These are phyloP conservation scores for Zaprionus ornatus DNA, from an alignment of 1,140 invertebrate genomes.

Conservation along the genomic window DNA sequence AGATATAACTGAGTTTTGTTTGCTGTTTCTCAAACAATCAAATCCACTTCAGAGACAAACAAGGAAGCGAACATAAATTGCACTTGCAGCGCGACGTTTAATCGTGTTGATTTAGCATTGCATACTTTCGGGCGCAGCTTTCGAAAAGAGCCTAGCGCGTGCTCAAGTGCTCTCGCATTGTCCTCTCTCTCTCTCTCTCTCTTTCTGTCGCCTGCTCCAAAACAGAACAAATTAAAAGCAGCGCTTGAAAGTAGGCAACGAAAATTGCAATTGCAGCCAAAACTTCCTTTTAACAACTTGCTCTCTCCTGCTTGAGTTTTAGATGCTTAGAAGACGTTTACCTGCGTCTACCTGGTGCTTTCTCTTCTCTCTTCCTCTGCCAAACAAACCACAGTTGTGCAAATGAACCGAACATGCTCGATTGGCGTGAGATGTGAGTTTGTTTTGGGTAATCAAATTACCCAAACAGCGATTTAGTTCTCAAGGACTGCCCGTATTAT, in stretches of 20 bases:
- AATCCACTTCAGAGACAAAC: background rate
- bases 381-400: background rate
- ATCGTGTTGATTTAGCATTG: conserved; percentile 31
- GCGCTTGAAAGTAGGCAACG: conserved; percentile 17
- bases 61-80: conserved; percentile 3
- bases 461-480: background rate
- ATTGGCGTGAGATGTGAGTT: background rate
- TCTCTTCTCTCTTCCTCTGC: background rate
- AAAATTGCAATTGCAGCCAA: conserved; percentile 15
- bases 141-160: conserved; percentile 38
- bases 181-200: background rate
- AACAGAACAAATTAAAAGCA: conserved; percentile 39
- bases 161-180: conserved; percentile 48
- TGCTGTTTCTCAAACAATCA: background rate
- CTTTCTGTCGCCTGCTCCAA: background rate
- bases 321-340: background rate
- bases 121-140: conserved; percentile 37
- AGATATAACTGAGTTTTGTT: background rate
- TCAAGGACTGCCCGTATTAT: background rate
- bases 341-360: background rate
- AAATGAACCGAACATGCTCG: background rate
- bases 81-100: conserved; percentile 2
- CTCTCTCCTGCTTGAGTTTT: background rate
- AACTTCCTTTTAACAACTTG: background rate
- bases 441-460: background rate